Evolutionary conservation across 2,797 vertebrate genomes (phyloP).

Genomic region (Sebastes steindachneri): DNA sequence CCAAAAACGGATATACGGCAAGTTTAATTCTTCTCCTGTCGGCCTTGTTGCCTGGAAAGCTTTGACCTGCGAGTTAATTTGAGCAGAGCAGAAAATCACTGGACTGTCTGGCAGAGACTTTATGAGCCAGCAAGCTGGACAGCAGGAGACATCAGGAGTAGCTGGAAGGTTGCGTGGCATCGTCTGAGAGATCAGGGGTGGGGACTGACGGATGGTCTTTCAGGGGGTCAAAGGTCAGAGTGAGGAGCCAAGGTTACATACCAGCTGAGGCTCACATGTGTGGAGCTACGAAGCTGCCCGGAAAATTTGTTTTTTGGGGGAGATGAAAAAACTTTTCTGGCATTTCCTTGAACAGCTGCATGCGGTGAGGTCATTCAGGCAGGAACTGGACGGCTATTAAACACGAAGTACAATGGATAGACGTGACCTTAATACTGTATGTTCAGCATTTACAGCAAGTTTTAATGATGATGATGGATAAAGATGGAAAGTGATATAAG

Average conservation of each 20-base stretch:
- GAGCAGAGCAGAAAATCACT: not conserved
- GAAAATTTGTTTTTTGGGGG: not conserved
- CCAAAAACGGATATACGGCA: not conserved
- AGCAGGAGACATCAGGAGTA: not conserved
- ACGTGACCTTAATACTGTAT: conserved; percentile 22
- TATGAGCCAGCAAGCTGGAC: conserved; percentile 6
- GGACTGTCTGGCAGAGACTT: not conserved
- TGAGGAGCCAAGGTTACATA: conserved; percentile 33
- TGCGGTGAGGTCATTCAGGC: conserved; percentile 28
- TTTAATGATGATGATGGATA: conserved; percentile 29
- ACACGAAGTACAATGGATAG: not conserved
- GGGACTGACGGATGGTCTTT: conserved; percentile 13
- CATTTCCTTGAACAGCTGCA: conserved; percentile 48
- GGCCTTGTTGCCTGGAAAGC: conserved; percentile 17
- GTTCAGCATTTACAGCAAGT: not conserved
- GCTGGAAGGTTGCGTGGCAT: not conserved
- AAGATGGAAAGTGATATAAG: conserved; percentile 2
- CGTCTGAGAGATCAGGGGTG: not conserved
- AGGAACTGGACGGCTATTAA: conserved; percentile 32
- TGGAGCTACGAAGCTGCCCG: not conserved
- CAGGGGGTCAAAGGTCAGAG: conserved; percentile 31
- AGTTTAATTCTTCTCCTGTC: not conserved
- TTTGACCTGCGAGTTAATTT: not conserved
- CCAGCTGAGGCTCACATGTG: conserved; percentile 29
- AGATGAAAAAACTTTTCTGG: conserved; percentile 21